Percentiles rank a stretch among this genome's conserved stretches.
These are phyloP conservation scores for Eristalis arbustorum DNA, from an alignment of 2,888 invertebrate genomes.

Conservation along the genomic window DNA sequence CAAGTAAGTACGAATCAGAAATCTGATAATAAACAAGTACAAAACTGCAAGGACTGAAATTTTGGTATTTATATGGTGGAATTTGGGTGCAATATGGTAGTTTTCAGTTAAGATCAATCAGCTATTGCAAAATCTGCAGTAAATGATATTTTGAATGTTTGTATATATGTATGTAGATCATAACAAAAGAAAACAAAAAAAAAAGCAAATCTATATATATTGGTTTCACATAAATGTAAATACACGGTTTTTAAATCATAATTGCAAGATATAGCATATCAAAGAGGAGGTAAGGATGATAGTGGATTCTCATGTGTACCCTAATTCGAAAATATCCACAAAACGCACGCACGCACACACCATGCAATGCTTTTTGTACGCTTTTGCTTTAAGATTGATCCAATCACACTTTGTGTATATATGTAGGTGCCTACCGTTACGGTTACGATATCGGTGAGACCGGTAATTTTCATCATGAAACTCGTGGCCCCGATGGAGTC, in stretches of 20 bases:
- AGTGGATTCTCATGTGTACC: constrained; percentile 31
- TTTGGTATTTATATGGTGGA: constrained; percentile 59
- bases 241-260: constrained; percentile 51
- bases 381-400: constrained; percentile 67
- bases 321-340: constrained; percentile 34
- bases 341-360: constrained; percentile 49
- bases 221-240: constrained; percentile 34
- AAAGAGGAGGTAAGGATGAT: constrained; percentile 14
- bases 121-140: constrained; percentile 36
- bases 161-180: constrained; percentile 47
- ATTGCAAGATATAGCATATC: constrained; percentile 11
- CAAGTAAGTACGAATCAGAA: constrained; percentile 83
- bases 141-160: constrained; percentile 44
- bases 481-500: constrained; percentile 87
- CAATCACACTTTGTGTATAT: constrained; percentile 62
- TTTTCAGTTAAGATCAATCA: constrained; percentile 39
- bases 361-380: constrained; percentile 55
- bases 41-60: constrained; percentile 40
- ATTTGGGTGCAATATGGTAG: constrained; percentile 57
- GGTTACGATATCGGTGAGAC: constrained; percentile 89
- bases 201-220: constrained; percentile 7
- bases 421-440: constrained; percentile 86
- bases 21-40: constrained; percentile 31
- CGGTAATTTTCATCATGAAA: constrained; percentile 90
- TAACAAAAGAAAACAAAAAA: constrained; percentile 31